phyloP scores from a whole-genome alignment of 2,113 vertebrate species.

The Podocnemis expansa region DNA sequence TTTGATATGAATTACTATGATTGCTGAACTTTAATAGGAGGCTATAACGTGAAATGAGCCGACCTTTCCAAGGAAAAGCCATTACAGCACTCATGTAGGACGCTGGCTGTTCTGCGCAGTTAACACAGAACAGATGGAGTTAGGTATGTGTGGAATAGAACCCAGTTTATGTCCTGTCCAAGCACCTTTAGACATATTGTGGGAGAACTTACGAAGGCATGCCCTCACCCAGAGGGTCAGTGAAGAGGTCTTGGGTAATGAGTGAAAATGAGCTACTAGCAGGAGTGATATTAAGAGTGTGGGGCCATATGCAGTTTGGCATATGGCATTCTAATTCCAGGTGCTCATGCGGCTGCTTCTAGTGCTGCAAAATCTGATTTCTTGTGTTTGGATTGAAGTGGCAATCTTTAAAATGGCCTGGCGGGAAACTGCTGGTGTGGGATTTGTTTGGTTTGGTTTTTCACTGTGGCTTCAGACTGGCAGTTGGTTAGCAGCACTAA shows the following conservation, averaged over 20 bases:
- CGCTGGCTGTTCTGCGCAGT: not conserved
- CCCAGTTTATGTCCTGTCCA: not conserved
- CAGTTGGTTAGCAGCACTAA: not conserved
- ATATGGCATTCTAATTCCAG: rapidly evolving
- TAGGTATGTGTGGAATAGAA: not conserved
- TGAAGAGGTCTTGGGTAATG: not conserved
- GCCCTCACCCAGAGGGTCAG: not conserved
- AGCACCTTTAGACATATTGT: not conserved
- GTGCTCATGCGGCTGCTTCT: not conserved
- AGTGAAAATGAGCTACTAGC: not conserved
- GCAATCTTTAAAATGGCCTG: not conserved
- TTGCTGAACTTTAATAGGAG: not conserved
- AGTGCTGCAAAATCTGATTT: not conserved
- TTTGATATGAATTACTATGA: not conserved
- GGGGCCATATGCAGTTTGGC: not conserved
- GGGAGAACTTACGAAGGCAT: rapidly evolving
- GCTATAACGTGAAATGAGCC: not conserved
- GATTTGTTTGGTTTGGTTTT: rapidly evolving
- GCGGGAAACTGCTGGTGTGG: not conserved
- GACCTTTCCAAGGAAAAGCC: not conserved
- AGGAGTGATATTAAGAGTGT: rapidly evolving
- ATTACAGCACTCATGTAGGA: not conserved
- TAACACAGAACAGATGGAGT: not conserved
- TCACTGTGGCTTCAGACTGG: not conserved
- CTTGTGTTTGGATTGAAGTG: not conserved